These are phyloP conservation scores for Andrena trimmerana DNA, from an alignment of 2,888 invertebrate species.

Conservation along the genomic window DNA sequence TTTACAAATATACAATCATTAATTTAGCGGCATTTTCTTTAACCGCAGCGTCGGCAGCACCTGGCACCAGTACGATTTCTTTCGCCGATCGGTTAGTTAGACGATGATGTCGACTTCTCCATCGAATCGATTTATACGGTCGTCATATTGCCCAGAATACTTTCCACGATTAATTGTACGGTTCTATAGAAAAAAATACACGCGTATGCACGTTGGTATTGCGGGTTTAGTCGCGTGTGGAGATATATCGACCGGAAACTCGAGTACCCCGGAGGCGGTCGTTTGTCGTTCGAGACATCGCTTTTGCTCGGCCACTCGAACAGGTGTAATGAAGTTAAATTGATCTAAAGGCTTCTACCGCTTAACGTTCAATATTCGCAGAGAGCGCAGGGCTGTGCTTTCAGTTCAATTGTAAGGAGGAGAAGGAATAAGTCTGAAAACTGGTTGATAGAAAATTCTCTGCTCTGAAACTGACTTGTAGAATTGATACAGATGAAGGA, in stretches of 20 bases:
- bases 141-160: conserved; percentile 10
- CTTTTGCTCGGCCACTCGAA: conserved; percentile 29
- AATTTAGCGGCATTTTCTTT: conserved; percentile 1
- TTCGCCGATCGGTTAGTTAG: neutral
- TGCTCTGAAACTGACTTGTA: too few relatives aligned
- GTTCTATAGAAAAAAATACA: neutral
- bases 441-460: too few relatives aligned
- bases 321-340: conserved; percentile 36
- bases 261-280: conserved; percentile 44
- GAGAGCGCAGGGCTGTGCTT: neutral
- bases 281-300: conserved; percentile 25
- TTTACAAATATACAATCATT: conserved; percentile 36
- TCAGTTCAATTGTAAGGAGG: neutral
- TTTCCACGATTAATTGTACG: conserved; percentile 9
- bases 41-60: neutral
- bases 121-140: conserved; percentile 4
- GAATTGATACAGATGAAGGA: neutral
- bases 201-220: conserved; percentile 1
- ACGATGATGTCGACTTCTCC: neutral
- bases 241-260: conserved; percentile 56
- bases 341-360: neutral
- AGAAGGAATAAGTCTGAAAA: neutral
- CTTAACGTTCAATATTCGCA: neutral
- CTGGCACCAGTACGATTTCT: neutral
- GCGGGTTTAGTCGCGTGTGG: conserved; percentile 24